Evolutionary conservation across 1,140 invertebrate genomes (phyloP).

Genomic region (Anoplophora glabripennis): DNA sequence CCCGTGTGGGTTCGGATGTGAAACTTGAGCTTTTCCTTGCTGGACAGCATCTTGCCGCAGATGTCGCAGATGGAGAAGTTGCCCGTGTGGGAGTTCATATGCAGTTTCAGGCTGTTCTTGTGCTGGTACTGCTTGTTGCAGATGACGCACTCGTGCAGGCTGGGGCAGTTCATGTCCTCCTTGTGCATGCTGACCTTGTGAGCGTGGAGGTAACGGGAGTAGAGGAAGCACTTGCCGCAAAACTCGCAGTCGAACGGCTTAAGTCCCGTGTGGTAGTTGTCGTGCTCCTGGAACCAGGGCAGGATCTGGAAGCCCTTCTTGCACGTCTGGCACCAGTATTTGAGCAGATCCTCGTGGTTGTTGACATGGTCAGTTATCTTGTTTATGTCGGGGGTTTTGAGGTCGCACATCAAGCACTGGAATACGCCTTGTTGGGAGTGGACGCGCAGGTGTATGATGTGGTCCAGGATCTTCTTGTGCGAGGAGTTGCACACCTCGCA

Average conservation of each 20-base stretch:
- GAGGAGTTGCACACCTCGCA: constrained; percentile 42
- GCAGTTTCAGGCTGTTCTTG: constrained; percentile 44
- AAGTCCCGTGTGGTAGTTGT: constrained; percentile 62
- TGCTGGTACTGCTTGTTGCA: constrained; percentile 47
- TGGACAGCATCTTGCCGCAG: constrained; percentile 47
- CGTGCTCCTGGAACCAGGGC: constrained; percentile 44
- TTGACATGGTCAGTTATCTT: constrained; percentile 39
- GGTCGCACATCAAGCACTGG: constrained; percentile 52
- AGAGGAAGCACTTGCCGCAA: constrained; percentile 36
- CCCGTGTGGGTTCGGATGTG: constrained; percentile 56
- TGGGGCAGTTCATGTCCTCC: constrained; percentile 36
- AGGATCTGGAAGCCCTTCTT: constrained; percentile 44
- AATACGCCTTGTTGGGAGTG: constrained; percentile 53
- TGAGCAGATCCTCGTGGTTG: constrained; percentile 35
- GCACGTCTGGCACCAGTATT: constrained; percentile 43
- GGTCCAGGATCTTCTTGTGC: constrained; percentile 37
- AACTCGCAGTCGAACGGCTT: constrained; percentile 74
- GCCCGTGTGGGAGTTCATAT: constrained; percentile 47
- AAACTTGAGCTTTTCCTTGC: constrained; percentile 48
- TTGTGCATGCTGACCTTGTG: constrained; percentile 38
- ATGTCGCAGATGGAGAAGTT: constrained; percentile 47
- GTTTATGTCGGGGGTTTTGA: constrained; percentile 35
- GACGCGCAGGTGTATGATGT: constrained; percentile 40
- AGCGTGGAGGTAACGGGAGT: constrained; percentile 42
- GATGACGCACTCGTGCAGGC: constrained; percentile 42